Percentiles rank a stretch among this genome's conserved stretches.
These are phyloP conservation scores for Halyomorpha halys DNA, from an alignment of 1,140 invertebrate species.

Conservation along the genomic window DNA sequence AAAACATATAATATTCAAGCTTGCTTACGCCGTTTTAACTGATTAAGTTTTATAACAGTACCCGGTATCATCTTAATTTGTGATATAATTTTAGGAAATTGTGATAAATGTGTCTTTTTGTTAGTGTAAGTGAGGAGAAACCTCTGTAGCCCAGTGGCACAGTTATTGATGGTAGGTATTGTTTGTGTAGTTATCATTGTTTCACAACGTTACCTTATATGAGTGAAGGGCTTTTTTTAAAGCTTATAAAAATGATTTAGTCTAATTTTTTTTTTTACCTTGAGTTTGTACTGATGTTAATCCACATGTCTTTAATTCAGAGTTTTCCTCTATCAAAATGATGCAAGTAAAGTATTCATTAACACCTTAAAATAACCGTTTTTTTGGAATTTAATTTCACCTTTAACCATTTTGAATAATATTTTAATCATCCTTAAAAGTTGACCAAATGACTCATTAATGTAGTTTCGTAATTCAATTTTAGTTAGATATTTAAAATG, in stretches of 20 bases:
- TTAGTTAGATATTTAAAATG: no score
- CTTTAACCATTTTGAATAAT: no score
- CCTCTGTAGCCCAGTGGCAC: conserved; percentile 2
- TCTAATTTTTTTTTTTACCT: neutral
- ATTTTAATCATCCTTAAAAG: no score
- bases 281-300: neutral
- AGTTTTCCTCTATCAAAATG: no score
- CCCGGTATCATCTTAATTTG: neutral
- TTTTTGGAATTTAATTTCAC: no score
- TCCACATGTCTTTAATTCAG: neutral
- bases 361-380: no score
- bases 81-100: neutral
- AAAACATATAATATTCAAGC: conserved; percentile 23
- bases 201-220: neutral
- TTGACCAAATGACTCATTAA: no score
- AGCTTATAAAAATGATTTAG: neutral
- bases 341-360: no score
- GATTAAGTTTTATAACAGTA: neutral
- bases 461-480: no score
- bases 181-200: conserved; percentile 31
- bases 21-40: neutral
- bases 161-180: conserved; percentile 40
- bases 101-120: conserved; percentile 3
- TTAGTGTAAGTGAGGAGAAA: conserved; percentile 10
- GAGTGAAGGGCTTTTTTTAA: neutral